Evolutionary conservation across 2,797 vertebrate genomes (phyloP), one percentile per base, ranked within the genome.

Genomic region (Sebastes elongatus): DNA sequence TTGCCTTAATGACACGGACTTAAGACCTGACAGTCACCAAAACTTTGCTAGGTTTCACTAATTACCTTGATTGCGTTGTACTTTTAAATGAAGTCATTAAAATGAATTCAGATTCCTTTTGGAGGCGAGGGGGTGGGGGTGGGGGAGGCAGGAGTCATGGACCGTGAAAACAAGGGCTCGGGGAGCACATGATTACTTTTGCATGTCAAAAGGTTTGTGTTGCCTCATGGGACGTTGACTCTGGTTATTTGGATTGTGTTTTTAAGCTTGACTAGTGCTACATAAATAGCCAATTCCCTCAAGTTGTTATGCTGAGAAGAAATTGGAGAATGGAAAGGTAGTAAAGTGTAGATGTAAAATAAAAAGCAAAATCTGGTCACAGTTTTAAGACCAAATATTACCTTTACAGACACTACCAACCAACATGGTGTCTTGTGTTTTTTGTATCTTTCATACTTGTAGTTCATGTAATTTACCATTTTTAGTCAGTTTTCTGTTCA

Each of bases 61-160:
- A 93, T 94, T 91, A 88, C 83, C 71, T 69, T 79, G 83, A 84
- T 88, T 91, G 82, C 81, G 73, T 87, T 88, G 73, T 78, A 81
- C 76, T 88, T 92, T 93, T 85, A 93, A 93, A 94, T 53, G 0
- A 49, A 49, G 46, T 49, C 46, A 49, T 49, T 49, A 49, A 49
- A 49, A 49, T 49, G 11, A 86, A 79, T 86, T 84, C 70, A 74
- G 78, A 63, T 71, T 81, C 66, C 46, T 78, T 77, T 83, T 14
- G 18, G 38, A 56, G 71, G 62, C 64, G 33, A n/a, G 13, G 3
- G 16, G 5, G 2, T 6, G 28, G 42, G 55, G 8, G 4, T 3
- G 3, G 35, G 53, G 53, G n/a, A 56, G 62, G 53, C 80, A 68
- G 64, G 78, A 76, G 73, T 74, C 49, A 7, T 80, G 90, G 82